phyloP scores from a whole-genome alignment of 2,888 invertebrate genomes.

The Xylota segnis region DNA sequence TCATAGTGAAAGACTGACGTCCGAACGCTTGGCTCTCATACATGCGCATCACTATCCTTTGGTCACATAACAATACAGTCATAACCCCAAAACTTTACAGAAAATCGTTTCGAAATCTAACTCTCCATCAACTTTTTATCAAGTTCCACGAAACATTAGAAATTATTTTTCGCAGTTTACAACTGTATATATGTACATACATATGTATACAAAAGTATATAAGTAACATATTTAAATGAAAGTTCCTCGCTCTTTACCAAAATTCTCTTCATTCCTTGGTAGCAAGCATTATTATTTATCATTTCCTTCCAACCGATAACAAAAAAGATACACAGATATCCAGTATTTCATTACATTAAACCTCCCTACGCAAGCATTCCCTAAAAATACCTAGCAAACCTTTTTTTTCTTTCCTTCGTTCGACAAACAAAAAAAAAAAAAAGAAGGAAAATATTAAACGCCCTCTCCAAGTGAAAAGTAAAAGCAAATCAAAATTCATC shows the following conservation, averaged over 20 bases:
- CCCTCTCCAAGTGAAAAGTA: slow-evolving; percentile 6
- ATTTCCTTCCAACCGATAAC: background rate
- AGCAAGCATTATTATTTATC: background rate
- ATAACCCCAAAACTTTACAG: too few species aligned
- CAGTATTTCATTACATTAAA: slow-evolving; percentile 65
- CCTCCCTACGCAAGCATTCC: slow-evolving; percentile 33
- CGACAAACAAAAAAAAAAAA: background rate
- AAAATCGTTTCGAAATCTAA: too few species aligned
- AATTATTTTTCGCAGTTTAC: background rate
- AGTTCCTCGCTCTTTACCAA: background rate
- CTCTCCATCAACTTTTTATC: too few species aligned
- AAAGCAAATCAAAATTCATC: slow-evolving; percentile 70
- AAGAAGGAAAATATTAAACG: slow-evolving; percentile 14
- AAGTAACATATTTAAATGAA: background rate
- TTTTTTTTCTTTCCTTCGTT: slow-evolving; percentile 10
- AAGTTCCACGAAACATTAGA: background rate
- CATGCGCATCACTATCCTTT: too few species aligned
- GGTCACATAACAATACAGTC: too few species aligned
- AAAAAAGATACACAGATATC: slow-evolving; percentile 47
- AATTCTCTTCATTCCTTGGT: background rate
- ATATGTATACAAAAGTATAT: background rate
- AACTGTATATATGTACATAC: background rate
- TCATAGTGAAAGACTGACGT: too few species aligned
- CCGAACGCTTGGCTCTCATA: too few species aligned
- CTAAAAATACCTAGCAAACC: slow-evolving; percentile 50